These are phyloP conservation scores for Eurosta solidaginis DNA, from an alignment of 1,140 invertebrate genomes.

Conservation along the genomic window DNA sequence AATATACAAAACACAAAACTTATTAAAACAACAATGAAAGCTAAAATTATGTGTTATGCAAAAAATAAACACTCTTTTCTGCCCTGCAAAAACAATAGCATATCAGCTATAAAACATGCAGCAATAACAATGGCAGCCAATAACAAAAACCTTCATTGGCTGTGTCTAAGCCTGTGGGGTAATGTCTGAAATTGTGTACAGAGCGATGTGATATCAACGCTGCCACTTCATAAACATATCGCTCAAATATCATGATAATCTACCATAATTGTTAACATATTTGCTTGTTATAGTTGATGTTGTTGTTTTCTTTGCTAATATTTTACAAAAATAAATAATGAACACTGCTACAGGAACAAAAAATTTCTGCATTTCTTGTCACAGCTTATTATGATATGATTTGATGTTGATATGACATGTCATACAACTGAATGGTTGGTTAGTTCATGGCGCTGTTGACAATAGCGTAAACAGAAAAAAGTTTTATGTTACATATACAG, in stretches of 20 bases:
- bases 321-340: neutral
- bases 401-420: slow-evolving; percentile 28
- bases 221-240: neutral
- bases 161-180: neutral
- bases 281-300: too few relatives aligned
- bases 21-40: neutral
- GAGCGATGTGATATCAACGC: neutral
- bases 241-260: neutral
- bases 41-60: neutral
- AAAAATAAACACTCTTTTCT: neutral
- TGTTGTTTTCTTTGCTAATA: too few relatives aligned
- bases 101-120: neutral
- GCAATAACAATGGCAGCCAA: neutral
- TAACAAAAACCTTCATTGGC: neutral
- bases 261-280: neutral
- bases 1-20: neutral
- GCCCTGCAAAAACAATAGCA: neutral
- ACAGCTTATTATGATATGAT: slow-evolving; percentile 20
- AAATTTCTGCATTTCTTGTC: too few relatives aligned
- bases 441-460: too few relatives aligned
- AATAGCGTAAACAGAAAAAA: neutral
- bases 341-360: too few relatives aligned
- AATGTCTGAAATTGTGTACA: neutral
- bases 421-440: neutral
- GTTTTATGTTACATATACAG: too few relatives aligned